Evolutionary conservation across 1,140 invertebrate species (phyloP).

Genomic region (Drosophila triauraria): DNA sequence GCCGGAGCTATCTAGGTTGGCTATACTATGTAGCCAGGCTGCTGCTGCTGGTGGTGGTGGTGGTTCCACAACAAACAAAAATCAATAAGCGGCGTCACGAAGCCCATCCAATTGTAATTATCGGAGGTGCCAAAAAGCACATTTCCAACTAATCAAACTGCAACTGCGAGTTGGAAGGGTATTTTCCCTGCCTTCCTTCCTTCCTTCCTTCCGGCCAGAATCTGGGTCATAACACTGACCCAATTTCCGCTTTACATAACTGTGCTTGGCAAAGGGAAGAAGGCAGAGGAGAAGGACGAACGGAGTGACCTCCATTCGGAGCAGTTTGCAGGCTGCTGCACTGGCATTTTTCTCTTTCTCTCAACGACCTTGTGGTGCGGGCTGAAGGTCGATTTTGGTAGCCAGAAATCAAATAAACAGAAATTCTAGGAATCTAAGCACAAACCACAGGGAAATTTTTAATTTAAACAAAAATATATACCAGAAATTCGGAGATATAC

Average conservation of each 20-base stretch:
- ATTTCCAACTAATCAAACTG: slow-evolving; percentile 52
- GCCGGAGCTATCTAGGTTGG: slow-evolving; percentile 60
- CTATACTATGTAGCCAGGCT: slow-evolving; percentile 42
- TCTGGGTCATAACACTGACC: slow-evolving; percentile 81
- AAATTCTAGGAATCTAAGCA: slow-evolving; percentile 21
- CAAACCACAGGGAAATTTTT: neutral
- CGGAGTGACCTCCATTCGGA: slow-evolving; percentile 46
- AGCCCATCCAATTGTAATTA: slow-evolving; percentile 59
- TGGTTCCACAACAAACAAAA: slow-evolving; percentile 15
- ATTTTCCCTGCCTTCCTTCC: neutral
- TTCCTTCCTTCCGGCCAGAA: slow-evolving; percentile 2
- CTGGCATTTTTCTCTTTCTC: slow-evolving; percentile 5
- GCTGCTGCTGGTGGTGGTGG: neutral
- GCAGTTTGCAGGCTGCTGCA: slow-evolving; percentile 52
- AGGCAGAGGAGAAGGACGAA: slow-evolving; percentile 2
- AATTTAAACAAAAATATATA: slow-evolving; percentile 1
- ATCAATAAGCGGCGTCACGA: slow-evolving; percentile 55
- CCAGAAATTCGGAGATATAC: slow-evolving; percentile 5
- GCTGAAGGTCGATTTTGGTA: slow-evolving; percentile 60
- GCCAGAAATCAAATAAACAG: slow-evolving; percentile 29
- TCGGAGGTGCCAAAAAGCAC: slow-evolving; percentile 45
- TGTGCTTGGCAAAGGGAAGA: neutral
- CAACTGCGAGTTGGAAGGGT: neutral
- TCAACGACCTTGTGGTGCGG: slow-evolving; percentile 61
- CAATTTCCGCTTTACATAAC: slow-evolving; percentile 59